Evolutionary conservation across 2,888 invertebrate genomes (phyloP).

Genomic region (Synanthedon vespiformis): DNA sequence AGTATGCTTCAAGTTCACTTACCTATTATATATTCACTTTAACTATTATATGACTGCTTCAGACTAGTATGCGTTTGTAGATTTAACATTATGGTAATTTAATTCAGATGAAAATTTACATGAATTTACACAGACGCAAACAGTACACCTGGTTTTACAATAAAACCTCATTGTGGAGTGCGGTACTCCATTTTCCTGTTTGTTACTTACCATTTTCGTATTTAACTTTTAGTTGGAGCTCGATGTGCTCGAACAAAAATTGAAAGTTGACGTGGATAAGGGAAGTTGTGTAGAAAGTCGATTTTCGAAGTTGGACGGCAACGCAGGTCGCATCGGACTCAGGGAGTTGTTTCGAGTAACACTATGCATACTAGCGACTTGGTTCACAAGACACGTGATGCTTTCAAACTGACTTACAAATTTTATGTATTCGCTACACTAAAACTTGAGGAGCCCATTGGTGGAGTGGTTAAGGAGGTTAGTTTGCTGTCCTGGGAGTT

Average conservation of each 20-base stretch:
- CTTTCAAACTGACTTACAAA: too few species aligned
- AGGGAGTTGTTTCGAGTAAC: conserved; percentile 8
- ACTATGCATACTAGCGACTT: conserved; percentile 32
- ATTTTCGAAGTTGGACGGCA: conserved; percentile 50
- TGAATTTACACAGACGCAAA: not conserved
- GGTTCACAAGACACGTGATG: too few species aligned
- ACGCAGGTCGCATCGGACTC: conserved; percentile 25
- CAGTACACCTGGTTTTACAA: not conserved
- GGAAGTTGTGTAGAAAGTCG: conserved; percentile 55
- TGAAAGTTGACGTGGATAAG: conserved; percentile 41
- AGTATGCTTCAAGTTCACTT: too few species aligned
- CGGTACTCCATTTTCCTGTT: not conserved
- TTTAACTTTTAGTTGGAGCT: not conserved
- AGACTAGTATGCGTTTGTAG: too few species aligned
- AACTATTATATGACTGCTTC: too few species aligned
- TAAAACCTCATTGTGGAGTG: not conserved
- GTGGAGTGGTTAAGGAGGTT: too few species aligned
- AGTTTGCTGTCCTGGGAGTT: too few species aligned
- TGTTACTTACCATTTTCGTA: not conserved
- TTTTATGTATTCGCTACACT: too few species aligned
- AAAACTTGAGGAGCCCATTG: too few species aligned
- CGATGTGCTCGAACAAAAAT: conserved; percentile 24
- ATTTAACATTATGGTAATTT: too few species aligned
- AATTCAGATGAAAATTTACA: too few species aligned
- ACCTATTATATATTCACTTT: too few species aligned